phyloP scores from a whole-genome alignment of 2,113 vertebrate species.

The Pomatorhinus ruficollis region DNA sequence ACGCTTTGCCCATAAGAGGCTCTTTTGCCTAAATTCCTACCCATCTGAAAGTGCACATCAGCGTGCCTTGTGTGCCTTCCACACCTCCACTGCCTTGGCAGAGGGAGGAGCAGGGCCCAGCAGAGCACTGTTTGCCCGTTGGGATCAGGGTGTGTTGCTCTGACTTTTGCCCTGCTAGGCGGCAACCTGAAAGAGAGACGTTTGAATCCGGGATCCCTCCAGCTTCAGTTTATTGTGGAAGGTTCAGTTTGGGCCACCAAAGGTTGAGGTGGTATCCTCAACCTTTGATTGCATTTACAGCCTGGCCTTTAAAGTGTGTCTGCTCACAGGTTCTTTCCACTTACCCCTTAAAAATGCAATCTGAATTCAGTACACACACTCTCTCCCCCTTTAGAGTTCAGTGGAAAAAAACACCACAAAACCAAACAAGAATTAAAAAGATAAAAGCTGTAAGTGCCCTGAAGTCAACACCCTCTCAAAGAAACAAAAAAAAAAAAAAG shows the following conservation, averaged over 20 bases:
- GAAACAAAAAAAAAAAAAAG: background rate
- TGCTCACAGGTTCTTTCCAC: background rate
- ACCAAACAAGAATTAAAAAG: background rate
- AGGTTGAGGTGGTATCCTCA: background rate
- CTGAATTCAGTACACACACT: rapidly evolving
- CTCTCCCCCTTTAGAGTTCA: background rate
- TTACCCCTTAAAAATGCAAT: background rate
- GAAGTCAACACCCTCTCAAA: rapidly evolving
- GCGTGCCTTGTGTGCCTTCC: background rate
- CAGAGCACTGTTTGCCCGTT: rapidly evolving
- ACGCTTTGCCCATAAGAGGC: rapidly evolving
- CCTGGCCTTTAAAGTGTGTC: background rate
- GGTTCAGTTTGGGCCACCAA: rapidly evolving
- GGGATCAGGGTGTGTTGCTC: background rate
- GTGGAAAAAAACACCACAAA: background rate
- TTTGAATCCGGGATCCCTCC: background rate
- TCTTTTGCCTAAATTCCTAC: background rate
- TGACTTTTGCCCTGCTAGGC: background rate
- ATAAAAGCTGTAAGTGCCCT: background rate
- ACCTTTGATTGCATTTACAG: background rate
- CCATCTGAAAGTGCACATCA: rapidly evolving
- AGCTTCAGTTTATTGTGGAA: rapidly evolving
- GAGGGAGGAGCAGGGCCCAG: background rate
- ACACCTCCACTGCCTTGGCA: background rate
- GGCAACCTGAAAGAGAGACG: background rate